Evolutionary conservation across 2,888 invertebrate genomes (phyloP).

Genomic region (Cepaea hortensis): DNA sequence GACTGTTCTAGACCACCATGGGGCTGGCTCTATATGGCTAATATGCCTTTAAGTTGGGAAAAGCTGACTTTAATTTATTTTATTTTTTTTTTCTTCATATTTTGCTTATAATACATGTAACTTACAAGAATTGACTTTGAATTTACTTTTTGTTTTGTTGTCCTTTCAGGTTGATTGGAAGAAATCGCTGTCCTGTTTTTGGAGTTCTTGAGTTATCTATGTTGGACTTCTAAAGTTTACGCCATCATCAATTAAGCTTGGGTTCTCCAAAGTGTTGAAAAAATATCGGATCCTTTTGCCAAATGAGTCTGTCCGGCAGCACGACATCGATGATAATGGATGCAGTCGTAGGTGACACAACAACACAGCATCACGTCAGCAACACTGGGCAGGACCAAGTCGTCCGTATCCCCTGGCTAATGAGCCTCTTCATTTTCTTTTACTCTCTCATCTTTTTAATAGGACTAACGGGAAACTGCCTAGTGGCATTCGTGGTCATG

Average conservation of each 20-base stretch:
- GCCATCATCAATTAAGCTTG: neutral
- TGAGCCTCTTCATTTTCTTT: slow-evolving; percentile 75
- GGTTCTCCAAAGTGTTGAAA: neutral
- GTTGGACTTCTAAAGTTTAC: no score
- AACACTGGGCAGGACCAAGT: slow-evolving; percentile 44
- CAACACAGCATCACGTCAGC: neutral
- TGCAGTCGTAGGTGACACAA: neutral
- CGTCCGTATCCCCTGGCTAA: slow-evolving; percentile 64
- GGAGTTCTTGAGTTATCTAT: no score
- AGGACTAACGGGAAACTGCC: slow-evolving; percentile 80
- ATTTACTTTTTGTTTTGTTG: no score
- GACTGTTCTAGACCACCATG: no score
- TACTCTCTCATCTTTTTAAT: slow-evolving; percentile 89
- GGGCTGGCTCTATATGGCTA: no score
- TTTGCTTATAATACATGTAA: no score
- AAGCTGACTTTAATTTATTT: no score
- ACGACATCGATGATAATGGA: neutral
- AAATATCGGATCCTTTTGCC: neutral
- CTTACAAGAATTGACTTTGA: no score
- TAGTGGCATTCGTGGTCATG: slow-evolving; percentile 95
- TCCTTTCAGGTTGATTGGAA: no score
- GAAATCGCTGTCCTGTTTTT: no score
- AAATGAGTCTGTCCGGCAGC: slow-evolving; percentile 5
- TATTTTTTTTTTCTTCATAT: no score
- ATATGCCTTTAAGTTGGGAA: no score